Conservation (phyloP, 30 jellyfish, hydroid and myxozoan genomes). For the Turritopsis rubra region DNA sequence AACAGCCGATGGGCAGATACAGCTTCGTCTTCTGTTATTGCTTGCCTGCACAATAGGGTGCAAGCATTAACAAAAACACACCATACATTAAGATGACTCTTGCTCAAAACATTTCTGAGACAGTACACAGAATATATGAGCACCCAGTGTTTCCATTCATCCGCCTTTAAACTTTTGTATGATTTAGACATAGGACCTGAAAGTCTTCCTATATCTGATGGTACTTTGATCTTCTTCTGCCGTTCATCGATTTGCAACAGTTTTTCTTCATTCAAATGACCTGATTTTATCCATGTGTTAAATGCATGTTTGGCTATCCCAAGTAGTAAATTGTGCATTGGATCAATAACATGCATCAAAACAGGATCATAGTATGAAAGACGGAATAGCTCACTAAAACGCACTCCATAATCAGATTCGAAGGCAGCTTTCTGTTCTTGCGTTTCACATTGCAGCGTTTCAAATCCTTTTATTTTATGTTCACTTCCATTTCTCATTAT, state of each 20-base stretch:
- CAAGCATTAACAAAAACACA: conserved; percentile 10
- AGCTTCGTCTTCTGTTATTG: background rate
- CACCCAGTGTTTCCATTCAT: conserved; percentile 7
- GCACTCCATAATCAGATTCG: background rate
- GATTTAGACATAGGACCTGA: conserved; percentile 4
- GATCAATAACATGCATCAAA: conserved; percentile 14
- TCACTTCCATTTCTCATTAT: background rate
- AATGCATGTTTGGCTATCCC: conserved; percentile 4
- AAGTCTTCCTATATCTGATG: conserved; percentile 13
- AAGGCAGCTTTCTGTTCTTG: background rate
- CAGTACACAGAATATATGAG: conserved; percentile 1
- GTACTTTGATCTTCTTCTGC: background rate
- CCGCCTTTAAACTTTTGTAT: conserved; percentile 6
- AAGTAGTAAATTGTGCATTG: conserved; percentile 6
- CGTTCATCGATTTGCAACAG: background rate
- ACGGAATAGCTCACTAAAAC: background rate
- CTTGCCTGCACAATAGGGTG: background rate
- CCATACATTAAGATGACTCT: conserved; percentile 1
- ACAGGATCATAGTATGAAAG: conserved; percentile 4
- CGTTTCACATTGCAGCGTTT: background rate
- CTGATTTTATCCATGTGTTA: background rate
- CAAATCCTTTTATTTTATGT: background rate
- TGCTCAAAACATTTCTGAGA: background rate
- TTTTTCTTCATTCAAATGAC: background rate
- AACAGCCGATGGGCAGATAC: conserved; percentile 6